Base-by-base conservation (phyloP, 2,797 vertebrate species). In the Enteromius mattozi region DNA sequence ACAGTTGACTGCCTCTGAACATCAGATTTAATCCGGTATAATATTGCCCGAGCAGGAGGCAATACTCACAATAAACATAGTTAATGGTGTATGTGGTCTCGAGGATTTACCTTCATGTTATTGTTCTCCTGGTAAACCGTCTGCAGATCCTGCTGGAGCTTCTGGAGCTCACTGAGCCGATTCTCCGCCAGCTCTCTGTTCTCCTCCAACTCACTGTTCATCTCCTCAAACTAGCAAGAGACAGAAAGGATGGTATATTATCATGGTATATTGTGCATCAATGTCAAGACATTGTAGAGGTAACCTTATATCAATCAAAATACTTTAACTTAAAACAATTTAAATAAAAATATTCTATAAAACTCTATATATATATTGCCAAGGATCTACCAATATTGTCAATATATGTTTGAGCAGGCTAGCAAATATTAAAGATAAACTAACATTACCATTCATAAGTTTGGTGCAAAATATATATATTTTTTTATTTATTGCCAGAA, bases 141-240 rank as follows among this genome's bases (percentile, higher is more conserved):
- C 84, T 97, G 96, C 61, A 99, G 95, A 91, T 99, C 97, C 89
- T 98, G 97, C 84, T 96, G 94, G 14, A 98, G 95, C 80, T 98
- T 98, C 90, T 99, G 98, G 85, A 99, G 91, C 87, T 99, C 98
- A 42, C 92, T 95, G 30, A 97, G 94, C 40, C 96, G 95, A 90
- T 99, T 99, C 78, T 97, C 96, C 68, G 97, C 98, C 85, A 99
- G 92, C 83, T 99, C 98, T 74, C 95, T 96, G 91, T 98, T 99
- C 93, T 99, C 97, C 88, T 99, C 98, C 87, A 99, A 92, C 89
- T 99, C 98, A 6, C 97, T 97, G 89, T 98, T 98, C 98, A 99
- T 99, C 91, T 99, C 97, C 88, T 99, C 98, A 94, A 99, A 99
- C 97, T 96, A 81, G 27, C 6, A 81, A 68, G 56, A 27, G 49